Evolutionary conservation across 2,113 vertebrate genomes (phyloP), one percentile per base, ranked within the genome.

Genomic region (Megaceryle maxima): DNA sequence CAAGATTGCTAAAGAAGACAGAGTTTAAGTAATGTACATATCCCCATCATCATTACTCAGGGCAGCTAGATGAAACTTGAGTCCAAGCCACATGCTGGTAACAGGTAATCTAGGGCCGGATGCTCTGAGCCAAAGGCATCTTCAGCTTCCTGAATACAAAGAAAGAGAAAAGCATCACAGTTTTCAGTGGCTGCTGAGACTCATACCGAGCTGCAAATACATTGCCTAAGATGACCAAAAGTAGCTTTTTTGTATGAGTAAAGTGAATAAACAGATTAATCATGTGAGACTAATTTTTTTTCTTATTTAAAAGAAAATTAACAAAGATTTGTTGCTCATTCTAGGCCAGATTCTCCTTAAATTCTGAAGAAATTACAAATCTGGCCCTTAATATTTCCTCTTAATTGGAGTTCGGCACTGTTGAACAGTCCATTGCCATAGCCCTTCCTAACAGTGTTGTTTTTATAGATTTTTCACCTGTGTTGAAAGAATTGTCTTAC

Each of bases 281-380:
- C 33, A 59, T 1, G 0, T 28, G 68, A 41, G 41, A 31, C 24
- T 46, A 19, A 0, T 31, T 31, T 33, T 5, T 17, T 29, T 68
- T 88, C 43, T 60, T 50, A 14, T n/a, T 63, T 46, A 56, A 74
- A 83, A 86, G 11, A 66, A 59, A 89, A 74, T 48, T 7, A 74
- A 41, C 5, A 37, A 55, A 43, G 0, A 55, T 22, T 69, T n/a
- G 6, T 48, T 92, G 21, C 16, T 84, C 6, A 3, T 62, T 76
- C 25, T 44, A 46, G 26, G 7, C 4, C 60, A 91, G 29, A 75
- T 68, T 76, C 35, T 91, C 28, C 33, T 37, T 35, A 56, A 51
- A 56, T 37, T 63, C 2, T 3, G 33, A 55, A 73, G 33, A 88
- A 67, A 39, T 33, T 18, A 25, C 28, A 25, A 68, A n/a, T 35